Evolutionary conservation across 2,113 vertebrate genomes (phyloP).

Genomic region (Aegithalos caudatus): DNA sequence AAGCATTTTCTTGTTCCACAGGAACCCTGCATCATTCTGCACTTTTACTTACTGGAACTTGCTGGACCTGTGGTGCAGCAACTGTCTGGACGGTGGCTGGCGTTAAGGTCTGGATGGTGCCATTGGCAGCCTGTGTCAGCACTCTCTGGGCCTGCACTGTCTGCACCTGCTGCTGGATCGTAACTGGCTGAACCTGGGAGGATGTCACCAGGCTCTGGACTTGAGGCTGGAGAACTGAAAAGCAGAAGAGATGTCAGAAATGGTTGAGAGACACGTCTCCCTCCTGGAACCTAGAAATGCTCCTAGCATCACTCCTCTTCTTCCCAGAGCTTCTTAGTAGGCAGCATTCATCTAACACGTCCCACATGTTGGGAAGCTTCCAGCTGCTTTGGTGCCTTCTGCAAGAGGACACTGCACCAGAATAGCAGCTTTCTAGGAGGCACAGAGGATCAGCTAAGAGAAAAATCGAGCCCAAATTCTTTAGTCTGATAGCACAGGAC

Average conservation of each 20-base stretch:
- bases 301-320: not conserved
- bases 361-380: not conserved
- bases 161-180: constrained; percentile 93
- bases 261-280: not conserved
- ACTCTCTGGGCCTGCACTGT: constrained; percentile 81
- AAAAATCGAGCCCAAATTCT: not conserved
- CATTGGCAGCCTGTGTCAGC: constrained; percentile 81
- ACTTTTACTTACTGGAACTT: constrained; percentile 78
- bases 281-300: not conserved
- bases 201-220: constrained; percentile 92
- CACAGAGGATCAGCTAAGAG: not conserved
- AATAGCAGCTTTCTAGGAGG: not conserved
- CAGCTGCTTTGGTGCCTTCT: not conserved
- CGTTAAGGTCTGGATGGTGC: constrained; percentile 88
- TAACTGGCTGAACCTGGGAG: constrained; percentile 86
- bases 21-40: fast-evolving
- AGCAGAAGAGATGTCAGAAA: not conserved
- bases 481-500: not conserved
- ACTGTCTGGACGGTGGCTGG: constrained; percentile 89
- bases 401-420: not conserved
- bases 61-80: constrained; percentile 89
- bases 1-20: not conserved
- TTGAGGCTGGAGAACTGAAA: constrained; percentile 91
- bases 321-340: not conserved
- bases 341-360: not conserved